These are phyloP conservation scores for Melinaea menophilus DNA, from an alignment of 2,888 invertebrate species.

Conservation along the genomic window DNA sequence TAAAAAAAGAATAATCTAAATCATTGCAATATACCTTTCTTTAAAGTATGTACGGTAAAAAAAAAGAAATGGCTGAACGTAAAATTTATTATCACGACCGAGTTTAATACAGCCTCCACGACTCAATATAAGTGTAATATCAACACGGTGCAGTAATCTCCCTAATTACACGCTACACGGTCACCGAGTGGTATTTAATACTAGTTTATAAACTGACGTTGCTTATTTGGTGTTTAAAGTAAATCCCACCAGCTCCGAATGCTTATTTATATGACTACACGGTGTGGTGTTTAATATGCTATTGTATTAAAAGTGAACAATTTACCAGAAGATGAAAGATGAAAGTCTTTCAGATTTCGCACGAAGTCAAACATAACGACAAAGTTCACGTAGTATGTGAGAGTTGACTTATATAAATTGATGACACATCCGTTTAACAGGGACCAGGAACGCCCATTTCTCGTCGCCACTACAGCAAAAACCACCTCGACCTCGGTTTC, in stretches of 20 bases:
- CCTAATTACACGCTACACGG: background rate
- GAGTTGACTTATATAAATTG: conserved; percentile 4
- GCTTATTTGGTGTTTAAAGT: no score
- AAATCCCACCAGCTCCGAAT: no score
- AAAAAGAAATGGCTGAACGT: background rate
- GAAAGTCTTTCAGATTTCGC: background rate
- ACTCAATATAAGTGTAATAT: background rate
- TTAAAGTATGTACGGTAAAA: background rate
- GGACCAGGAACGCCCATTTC: conserved; percentile 41
- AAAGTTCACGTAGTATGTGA: background rate
- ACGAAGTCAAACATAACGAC: background rate
- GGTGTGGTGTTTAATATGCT: no score
- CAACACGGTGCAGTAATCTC: conserved; percentile 6
- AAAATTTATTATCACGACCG: background rate
- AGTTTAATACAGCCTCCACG: background rate
- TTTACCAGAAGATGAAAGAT: background rate
- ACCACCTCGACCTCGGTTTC: conserved; percentile 36
- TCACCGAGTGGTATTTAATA: background rate
- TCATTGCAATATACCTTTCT: background rate
- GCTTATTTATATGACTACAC: no score
- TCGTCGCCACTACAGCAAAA: conserved; percentile 43
- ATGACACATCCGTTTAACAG: conserved; percentile 1
- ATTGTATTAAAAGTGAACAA: no score
- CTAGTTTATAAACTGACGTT: conserved; percentile 1
- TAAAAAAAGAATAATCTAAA: no score